Base-by-base conservation (phyloP, 2,888 invertebrate species). In the Amiota communis region DNA sequence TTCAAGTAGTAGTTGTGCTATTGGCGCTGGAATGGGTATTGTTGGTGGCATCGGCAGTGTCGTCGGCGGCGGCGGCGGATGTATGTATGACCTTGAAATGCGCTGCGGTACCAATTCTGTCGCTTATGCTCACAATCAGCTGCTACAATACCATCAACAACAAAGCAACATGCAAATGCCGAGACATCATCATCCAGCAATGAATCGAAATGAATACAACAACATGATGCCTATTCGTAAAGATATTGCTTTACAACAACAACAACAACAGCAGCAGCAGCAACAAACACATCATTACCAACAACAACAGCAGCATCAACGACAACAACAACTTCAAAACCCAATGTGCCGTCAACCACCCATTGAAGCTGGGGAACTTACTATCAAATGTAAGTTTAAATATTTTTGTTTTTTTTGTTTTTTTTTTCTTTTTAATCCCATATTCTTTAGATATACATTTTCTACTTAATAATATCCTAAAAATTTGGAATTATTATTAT, bases 71-170 rank as follows among this genome's bases (percentile, higher is more conserved):
- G 67, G 51, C 51, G 63, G 65, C 51, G 75, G 72, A 17, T 56
- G 56, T 71, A 71, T 72, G 74, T 85, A 81, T 79, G 86, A 86
- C 85, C 87, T 86, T 85, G 85, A 86, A 80, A 82, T 74, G 78
- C 75, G 68, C 56, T 23, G 67, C 53, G 47, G 59, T 36, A 47
- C 51, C 53, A 76, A 72, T 48, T 69, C 74, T 61, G 83, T 84
- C 72, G 83, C 84, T 71, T 85, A 84, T 81, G 84, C 83, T 70
- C 83, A 83, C 77, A 85, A 85, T 78, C 86, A 85, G 76, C 84
- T 85, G 77, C 84, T 83, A 70, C 82, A 86, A 61, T 85, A 85
- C 73, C 83, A 86, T 77, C 85, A 84, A 71, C 81, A 84, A n/a
- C 81, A 80, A 68, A 36, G 36, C 36, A 36, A 36, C 13, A 36